phyloP scores from a whole-genome alignment of 2,797 vertebrate genomes.

The Scyliorhinus canicula region DNA sequence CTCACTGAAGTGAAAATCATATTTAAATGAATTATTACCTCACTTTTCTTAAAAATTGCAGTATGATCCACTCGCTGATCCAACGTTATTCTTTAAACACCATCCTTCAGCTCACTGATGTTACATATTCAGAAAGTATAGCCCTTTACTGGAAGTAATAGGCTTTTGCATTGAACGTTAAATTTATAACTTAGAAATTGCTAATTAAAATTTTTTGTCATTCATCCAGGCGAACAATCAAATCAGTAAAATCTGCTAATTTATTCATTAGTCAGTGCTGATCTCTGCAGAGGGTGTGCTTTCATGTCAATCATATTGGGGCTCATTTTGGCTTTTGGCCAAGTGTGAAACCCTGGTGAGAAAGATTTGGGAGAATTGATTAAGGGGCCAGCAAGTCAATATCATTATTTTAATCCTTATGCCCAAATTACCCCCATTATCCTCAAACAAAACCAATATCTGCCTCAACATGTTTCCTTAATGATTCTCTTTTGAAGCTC shows the following conservation, averaged over 20 bases:
- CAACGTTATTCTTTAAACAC: not conserved
- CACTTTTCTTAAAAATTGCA: conserved; percentile 17
- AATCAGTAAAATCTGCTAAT: not conserved
- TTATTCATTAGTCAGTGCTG: not conserved
- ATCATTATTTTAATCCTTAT: not conserved
- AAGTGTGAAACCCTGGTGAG: not conserved
- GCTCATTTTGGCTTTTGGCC: not conserved
- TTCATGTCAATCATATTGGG: not conserved
- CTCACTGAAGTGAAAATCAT: conserved; percentile 17
- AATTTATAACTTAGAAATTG: not conserved
- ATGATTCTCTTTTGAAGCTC: not conserved
- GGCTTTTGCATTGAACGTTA: not conserved
- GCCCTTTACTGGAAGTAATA: not conserved
- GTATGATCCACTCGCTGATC: not conserved
- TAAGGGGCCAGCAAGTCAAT: too few relatives aligned
- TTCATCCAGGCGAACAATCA: not conserved
- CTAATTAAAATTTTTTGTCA: not conserved
- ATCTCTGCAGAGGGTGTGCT: not conserved
- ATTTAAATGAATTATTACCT: conserved; percentile 16
- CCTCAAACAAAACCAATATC: not conserved
- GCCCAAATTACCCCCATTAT: not conserved
- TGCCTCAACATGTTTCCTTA: not conserved
- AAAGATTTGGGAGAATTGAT: not conserved
- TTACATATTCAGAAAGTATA: not conserved
- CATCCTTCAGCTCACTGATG: not conserved